Evolutionary conservation across 2,888 invertebrate genomes (phyloP), one percentile per base, ranked within the genome.

Genomic region (Euplagia quadripunctaria): DNA sequence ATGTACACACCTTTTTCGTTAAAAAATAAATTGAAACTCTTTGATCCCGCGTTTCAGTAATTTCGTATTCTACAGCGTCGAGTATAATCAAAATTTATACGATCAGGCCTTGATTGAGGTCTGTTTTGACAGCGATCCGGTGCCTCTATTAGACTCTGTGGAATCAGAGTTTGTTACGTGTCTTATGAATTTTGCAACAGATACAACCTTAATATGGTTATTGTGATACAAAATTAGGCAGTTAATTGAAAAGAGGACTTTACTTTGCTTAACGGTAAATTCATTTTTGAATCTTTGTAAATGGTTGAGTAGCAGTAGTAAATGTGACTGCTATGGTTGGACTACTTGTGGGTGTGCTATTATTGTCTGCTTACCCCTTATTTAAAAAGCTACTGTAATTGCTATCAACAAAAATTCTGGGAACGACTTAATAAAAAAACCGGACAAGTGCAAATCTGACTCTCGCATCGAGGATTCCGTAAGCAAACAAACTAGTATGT

Each of bases 41-140:
- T 91, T 91, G 91, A 91, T 91, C 86, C 83, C 75, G 73, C 73
- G 73, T 83, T 85, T 76, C 46, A 76, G 77, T 77, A 84, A 87
- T 87, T 89, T 87, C 72, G 85, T 88, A 91, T 90, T 89, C 89
- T 77, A 80, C 72, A 86, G 82, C 85, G 88, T 70, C 71, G 84
- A 82, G 82, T 84, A 84, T 89, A 89, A 91, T 91, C 90, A 89
- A 86, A 89, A 89, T 85, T 82, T 83, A 83, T 83, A 82, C 77
- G 82, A 85, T 85, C 82, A 80, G 72, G 75, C 64, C 79, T 77
- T 83, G 81, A 82, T 84, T 79, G 79, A 83, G 79, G 75, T 78
- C 73, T 86, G 85, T 86, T 85, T 85, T 80, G 81, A 77, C 74
- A 77, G 76, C 67, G 68, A 81, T 67, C 75, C 70, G 72, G 64